A percentile compares a stretch with the other conserved stretches of the same genome.
Evolutionary conservation across 2,797 vertebrate genomes (phyloP).

Genomic region (Argentina silus): DNA sequence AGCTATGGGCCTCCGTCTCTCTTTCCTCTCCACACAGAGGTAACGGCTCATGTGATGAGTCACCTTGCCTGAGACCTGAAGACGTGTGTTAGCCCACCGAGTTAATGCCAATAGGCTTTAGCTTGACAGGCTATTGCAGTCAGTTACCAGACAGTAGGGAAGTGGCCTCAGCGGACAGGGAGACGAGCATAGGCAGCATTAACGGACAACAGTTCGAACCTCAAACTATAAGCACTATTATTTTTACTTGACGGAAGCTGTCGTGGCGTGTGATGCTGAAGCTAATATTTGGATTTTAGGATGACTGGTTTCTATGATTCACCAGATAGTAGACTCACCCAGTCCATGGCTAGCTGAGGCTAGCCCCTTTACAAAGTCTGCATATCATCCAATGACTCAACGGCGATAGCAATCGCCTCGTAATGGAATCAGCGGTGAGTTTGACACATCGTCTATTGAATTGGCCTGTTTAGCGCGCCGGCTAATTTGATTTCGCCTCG

Average conservation of each 20-base stretch:
- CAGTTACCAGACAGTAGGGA: not conserved
- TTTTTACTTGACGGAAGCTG: too few relatives aligned
- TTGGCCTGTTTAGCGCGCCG: conserved; percentile 41
- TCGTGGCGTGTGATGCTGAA: not conserved
- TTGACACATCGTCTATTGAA: conserved; percentile 52
- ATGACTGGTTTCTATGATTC: not conserved
- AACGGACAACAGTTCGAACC: not conserved
- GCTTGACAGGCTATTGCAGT: too few relatives aligned
- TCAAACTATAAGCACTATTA: too few relatives aligned
- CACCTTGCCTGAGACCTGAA: too few relatives aligned
- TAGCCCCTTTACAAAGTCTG: too few relatives aligned
- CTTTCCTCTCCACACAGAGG: conserved; percentile 39
- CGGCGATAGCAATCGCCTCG: conserved; percentile 6
- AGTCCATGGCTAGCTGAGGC: not conserved
- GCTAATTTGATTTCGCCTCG: conserved; percentile 53
- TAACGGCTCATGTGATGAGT: too few relatives aligned
- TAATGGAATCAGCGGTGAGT: conserved; percentile 57
- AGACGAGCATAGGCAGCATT: not conserved
- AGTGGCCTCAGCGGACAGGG: not conserved
- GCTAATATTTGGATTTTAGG: not conserved
- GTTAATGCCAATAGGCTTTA: too few relatives aligned
- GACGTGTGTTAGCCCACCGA: too few relatives aligned
- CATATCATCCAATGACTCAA: conserved; percentile 15
- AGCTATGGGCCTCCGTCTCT: conserved; percentile 45
- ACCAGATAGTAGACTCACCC: not conserved